Evolutionary conservation across 1,140 invertebrate genomes (phyloP).

Genomic region (Hetaerina americana): DNA sequence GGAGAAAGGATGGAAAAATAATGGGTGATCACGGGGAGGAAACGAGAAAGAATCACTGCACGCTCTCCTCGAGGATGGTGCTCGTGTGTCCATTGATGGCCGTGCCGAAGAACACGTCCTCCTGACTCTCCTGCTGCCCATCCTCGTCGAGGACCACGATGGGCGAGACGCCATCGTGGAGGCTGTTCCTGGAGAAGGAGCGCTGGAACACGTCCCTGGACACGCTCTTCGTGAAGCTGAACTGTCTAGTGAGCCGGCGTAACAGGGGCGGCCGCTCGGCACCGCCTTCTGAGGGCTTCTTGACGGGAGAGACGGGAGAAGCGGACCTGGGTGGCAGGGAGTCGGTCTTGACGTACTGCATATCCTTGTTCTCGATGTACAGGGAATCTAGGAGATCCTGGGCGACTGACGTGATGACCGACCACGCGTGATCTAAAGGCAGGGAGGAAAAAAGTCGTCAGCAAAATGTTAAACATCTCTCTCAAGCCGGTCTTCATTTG

Average conservation of each 20-base stretch:
- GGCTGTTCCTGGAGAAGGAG: slow-evolving; percentile 40
- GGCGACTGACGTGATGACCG: slow-evolving; percentile 51
- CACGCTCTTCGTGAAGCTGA: slow-evolving; percentile 51
- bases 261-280: slow-evolving; percentile 37
- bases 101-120: slow-evolving; percentile 2
- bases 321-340: not conserved
- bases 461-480: too few species aligned
- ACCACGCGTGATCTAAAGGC: slow-evolving; percentile 57
- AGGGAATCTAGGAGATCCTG: slow-evolving; percentile 40
- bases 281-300: too few species aligned
- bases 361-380: not conserved
- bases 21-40: too few species aligned
- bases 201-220: slow-evolving; percentile 45
- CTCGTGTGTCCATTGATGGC: too few species aligned
- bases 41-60: too few species aligned
- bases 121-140: slow-evolving; percentile 10
- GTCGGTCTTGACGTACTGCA: not conserved
- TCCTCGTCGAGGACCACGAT: slow-evolving; percentile 45
- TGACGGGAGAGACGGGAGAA: not conserved
- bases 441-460: slow-evolving; percentile 13
- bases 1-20: too few species aligned
- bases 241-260: slow-evolving; percentile 42
- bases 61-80: too few species aligned
- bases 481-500: too few species aligned
- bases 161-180: slow-evolving; percentile 51